Evolutionary conservation across 2,888 invertebrate genomes (phyloP), one percentile per base, ranked within the genome.

Genomic region (Synanthedon myopaeformis): DNA sequence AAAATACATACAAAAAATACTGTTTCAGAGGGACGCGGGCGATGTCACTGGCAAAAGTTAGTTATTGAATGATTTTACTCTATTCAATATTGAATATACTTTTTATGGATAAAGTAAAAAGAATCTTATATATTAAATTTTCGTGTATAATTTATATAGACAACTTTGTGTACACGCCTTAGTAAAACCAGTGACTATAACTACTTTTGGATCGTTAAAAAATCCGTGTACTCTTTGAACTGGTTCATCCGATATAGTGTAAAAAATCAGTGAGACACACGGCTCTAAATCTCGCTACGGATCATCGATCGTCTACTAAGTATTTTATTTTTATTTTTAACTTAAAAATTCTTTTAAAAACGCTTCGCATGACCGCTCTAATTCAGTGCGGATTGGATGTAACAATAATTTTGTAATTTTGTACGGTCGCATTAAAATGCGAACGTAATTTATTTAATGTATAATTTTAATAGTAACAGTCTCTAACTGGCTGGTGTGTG

Each of bases 201-300:
- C 72, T 67, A 66, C 57, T 58, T 60, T 61, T 70, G 67, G 61
- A 67, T 73, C 69, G 66, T 35, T 35, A 35, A 35, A 10, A 72
- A 74, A 78, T 76, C 76, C 74, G 74, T 74, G 70, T 79, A 81
- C 79, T 83, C 82, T 82, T 80, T 82, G 81, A 82, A 82, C 80
- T 81, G 76, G 75, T 79, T 79, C 74, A 69, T 77, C 76, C 72
- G 76, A 77, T 74, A 67, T 66, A 61, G 61, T 59, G 71, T 74
- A 77, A 79, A 80, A 79, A 79, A 70, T 66, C 59, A 66, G 58
- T 63, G 69, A 63, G 71, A 76, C 72, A 71, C 72, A 72, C 66
- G 61, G 41, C 42, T 57, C 61, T 35, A 61, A 70, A 74, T 78
- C 71, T 77, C 78, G 69, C 70, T 72, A 61, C 73, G 76, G 75